Base-by-base conservation (phyloP, 2,888 invertebrate genomes). In the Caenorhabditis sp. region DNA sequence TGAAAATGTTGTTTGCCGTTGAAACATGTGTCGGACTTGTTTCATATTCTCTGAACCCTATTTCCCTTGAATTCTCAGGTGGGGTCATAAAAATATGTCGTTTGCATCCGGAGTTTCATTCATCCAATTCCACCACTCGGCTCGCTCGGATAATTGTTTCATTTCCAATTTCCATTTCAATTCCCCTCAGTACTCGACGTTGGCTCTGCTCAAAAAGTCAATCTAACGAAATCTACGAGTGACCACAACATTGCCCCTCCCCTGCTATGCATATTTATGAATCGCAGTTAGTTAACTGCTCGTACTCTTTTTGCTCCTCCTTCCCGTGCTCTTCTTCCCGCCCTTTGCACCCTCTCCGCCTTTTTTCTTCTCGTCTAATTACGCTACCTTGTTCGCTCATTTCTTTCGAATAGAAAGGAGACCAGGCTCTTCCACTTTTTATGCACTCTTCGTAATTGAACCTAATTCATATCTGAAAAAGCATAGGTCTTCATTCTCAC, bases 261-360 rank as follows among this genome's bases (percentile, higher is more conserved):
- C 61, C 70, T 64, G 79, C 79, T 70, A 79, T 79, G 79, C 79
- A 79, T 79, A 79, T 79, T 79, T 79, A 79, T 79, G 79, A 79
- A 79, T 79, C 79, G 79, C 79, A 56, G 79, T 79, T 79, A 79
- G 79, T 79, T 79, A 79, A 79, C 79, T 79, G 70, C 79, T 79
- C 51, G 72, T 68, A 73, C 80, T 80, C 68, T 61, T 51, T 41
- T 28, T 38, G 58, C 73, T 66, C 61, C 73, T 73, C 73, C 66
- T 66, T 49, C 44, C n/a, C 41, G 12, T 49, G 54, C 6, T 16
- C 28, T 10, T 47, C 41, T 4, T 44, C 8, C 61, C 8, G 19
- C 31, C 44, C 31, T 54, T 47, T 61, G 12, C 31, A 35, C 31
- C 8, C 61, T 59, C 38, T 61, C 51, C 68, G 26, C 26, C n/a